Evolutionary conservation across 2,888 invertebrate species (phyloP).

Genomic region (Nesidiocoris tenuis): DNA sequence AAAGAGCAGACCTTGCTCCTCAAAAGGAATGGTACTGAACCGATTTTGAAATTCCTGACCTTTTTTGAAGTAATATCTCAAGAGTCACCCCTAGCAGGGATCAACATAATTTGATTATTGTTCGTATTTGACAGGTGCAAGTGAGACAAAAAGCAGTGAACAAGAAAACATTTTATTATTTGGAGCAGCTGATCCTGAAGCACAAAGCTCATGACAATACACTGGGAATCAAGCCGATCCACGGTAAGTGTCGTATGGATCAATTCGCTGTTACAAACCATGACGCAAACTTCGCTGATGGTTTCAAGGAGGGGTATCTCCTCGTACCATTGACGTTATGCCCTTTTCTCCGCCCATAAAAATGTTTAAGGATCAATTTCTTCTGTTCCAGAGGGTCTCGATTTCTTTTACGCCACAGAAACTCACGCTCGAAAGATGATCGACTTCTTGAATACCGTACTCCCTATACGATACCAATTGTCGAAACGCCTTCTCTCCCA

Average conservation of each 20-base stretch:
- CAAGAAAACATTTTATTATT: slow-evolving; percentile 94
- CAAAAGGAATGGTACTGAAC: no score
- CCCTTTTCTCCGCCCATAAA: no score
- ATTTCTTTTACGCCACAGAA: slow-evolving; percentile 90
- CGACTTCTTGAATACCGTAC: slow-evolving; percentile 82
- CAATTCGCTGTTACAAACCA: background rate
- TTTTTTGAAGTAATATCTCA: no score
- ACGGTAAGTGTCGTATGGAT: slow-evolving; percentile 69
- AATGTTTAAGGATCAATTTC: no score
- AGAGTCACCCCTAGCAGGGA: no score
- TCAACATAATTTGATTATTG: no score
- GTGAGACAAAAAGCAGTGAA: slow-evolving; percentile 84
- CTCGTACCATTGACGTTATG: no score
- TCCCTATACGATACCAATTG: slow-evolving; percentile 84
- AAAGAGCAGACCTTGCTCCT: no score
- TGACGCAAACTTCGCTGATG: no score
- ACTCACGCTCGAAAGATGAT: slow-evolving; percentile 91
- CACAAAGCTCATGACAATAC: slow-evolving; percentile 89
- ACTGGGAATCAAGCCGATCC: slow-evolving; percentile 80
- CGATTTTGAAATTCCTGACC: no score
- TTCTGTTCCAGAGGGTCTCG: slow-evolving; percentile 83
- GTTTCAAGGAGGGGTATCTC: no score
- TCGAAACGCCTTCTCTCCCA: slow-evolving; percentile 96
- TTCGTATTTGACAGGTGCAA: slow-evolving; percentile 60
- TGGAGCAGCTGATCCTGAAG: slow-evolving; percentile 95